These are phyloP conservation scores for Callyntrura guangdongensis DNA, from an alignment of 2,888 invertebrate species.

Conservation along the genomic window DNA sequence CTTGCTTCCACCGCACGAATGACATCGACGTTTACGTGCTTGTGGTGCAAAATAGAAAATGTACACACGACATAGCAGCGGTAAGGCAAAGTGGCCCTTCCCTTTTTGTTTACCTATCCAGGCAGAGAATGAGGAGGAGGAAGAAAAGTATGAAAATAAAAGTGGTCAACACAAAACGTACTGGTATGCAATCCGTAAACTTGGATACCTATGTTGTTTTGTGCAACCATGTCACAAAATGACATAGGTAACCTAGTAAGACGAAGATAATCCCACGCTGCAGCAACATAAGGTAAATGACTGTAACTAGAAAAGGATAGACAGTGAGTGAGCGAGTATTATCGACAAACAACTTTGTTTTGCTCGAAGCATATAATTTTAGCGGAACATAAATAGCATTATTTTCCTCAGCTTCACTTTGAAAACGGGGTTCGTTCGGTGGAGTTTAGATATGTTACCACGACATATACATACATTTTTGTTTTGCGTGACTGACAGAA, in stretches of 20 bases:
- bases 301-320: not conserved
- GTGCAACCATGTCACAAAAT: no score
- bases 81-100: not conserved
- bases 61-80: no score
- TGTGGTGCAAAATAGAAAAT: not conserved
- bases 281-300: not conserved
- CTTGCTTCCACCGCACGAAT: not conserved
- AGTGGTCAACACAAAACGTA: not conserved
- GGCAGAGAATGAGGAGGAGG: no score
- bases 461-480: no score
- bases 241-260: no score
- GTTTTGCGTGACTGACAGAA: conserved; percentile 20
- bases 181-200: no score
- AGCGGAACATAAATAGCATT: conserved; percentile 6
- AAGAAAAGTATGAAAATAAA: not conserved
- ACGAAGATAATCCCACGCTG: not conserved
- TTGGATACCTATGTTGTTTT: no score
- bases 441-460: no score
- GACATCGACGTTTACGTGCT: not conserved
- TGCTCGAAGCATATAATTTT: conserved; percentile 3
- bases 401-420: not conserved
- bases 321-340: not conserved
- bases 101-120: not conserved
- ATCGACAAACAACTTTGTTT: conserved; percentile 15
- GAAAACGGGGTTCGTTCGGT: not conserved